Evolutionary conservation across 1,140 invertebrate species (phyloP).

Genomic region (Diuraphis noxia): DNA sequence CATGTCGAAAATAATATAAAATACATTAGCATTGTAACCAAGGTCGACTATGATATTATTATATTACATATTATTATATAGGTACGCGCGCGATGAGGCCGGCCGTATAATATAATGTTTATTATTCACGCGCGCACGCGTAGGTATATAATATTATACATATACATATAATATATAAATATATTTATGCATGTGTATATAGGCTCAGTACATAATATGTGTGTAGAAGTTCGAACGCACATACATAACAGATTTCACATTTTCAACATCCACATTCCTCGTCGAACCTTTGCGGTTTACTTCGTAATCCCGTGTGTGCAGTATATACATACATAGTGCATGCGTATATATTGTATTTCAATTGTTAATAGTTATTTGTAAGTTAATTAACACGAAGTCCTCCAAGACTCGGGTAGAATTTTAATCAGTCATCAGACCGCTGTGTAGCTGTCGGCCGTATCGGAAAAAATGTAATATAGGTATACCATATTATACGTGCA

Average conservation of each 20-base stretch:
- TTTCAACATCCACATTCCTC: conserved; percentile 36
- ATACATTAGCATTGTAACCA: conserved; percentile 25
- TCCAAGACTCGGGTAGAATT: conserved; percentile 11
- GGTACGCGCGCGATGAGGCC: neutral
- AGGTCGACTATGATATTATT: neutral
- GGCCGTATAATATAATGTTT: neutral
- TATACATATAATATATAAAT: neutral
- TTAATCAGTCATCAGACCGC: conserved; percentile 6
- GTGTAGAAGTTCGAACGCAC: neutral
- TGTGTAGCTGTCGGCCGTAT: neutral
- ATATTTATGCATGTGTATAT: neutral
- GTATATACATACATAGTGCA: no score
- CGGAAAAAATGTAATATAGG: neutral
- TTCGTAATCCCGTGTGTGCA: neutral
- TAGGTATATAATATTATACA: neutral
- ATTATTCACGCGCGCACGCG: neutral
- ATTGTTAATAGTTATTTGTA: conserved; percentile 26
- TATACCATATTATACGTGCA: neutral
- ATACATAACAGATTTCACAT: conserved; percentile 37
- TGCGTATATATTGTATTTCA: neutral
- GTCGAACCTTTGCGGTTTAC: conserved; percentile 28
- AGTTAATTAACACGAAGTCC: conserved; percentile 40
- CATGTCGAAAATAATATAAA: conserved; percentile 21
- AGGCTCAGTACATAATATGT: neutral
- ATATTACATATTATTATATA: neutral